Evolutionary conservation across 2,888 invertebrate genomes (phyloP).

Genomic region (Polymixis flavicincta): DNA sequence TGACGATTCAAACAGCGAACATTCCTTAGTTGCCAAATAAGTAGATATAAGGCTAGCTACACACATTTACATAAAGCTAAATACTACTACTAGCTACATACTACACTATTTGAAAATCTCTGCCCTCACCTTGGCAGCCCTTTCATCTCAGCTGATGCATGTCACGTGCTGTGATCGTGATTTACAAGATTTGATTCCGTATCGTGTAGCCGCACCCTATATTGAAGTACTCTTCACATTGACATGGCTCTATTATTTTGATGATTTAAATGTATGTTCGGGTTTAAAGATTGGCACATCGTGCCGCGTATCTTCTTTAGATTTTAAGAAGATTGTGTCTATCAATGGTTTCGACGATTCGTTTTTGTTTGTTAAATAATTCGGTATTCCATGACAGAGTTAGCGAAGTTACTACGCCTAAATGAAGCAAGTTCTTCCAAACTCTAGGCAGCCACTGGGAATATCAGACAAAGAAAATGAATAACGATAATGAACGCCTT

Average conservation of each 20-base stretch:
- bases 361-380: neutral
- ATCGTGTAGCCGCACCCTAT: slow-evolving; percentile 44
- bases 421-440: neutral
- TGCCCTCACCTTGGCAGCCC: slow-evolving; percentile 50
- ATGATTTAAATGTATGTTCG: slow-evolving; percentile 8
- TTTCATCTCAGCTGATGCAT: slow-evolving; percentile 51
- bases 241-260: slow-evolving; percentile 23
- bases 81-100: too few species aligned
- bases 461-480: neutral
- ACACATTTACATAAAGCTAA: slow-evolving; percentile 39
- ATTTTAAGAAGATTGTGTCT: slow-evolving; percentile 19
- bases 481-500: neutral
- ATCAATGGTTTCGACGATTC: neutral
- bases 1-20: slow-evolving; percentile 23
- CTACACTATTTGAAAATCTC: slow-evolving; percentile 28
- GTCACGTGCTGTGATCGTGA: slow-evolving; percentile 44
- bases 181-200: slow-evolving; percentile 37
- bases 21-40: slow-evolving; percentile 37
- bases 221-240: slow-evolving; percentile 23
- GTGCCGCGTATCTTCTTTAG: slow-evolving; percentile 4
- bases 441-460: neutral
- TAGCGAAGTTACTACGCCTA: too few species aligned
- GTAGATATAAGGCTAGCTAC: slow-evolving; percentile 12
- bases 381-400: neutral
- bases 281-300: slow-evolving; percentile 9